These are phyloP conservation scores for Aulostomus chinensis DNA, from an alignment of 2,797 vertebrate genomes.

Conservation along the genomic window DNA sequence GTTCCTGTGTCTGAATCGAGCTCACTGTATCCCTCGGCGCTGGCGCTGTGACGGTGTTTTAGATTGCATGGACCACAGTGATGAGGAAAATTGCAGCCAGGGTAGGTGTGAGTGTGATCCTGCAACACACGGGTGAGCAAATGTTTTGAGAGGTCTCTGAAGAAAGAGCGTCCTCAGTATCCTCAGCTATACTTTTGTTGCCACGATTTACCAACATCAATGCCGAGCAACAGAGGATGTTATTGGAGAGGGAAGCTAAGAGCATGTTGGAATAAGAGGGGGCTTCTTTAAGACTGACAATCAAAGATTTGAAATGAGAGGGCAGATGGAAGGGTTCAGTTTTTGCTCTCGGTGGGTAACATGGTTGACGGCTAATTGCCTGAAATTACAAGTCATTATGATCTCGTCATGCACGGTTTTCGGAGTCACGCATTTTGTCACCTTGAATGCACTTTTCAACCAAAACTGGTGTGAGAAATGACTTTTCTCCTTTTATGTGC, in stretches of 20 bases:
- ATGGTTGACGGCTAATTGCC: too few relatives aligned
- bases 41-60: slow-evolving; percentile 94
- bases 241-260: background rate
- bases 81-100: slow-evolving; percentile 90
- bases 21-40: slow-evolving; percentile 91
- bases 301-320: too few relatives aligned
- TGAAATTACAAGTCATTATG: too few relatives aligned
- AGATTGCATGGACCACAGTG: slow-evolving; percentile 96
- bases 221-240: too few relatives aligned
- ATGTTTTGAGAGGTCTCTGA: too few relatives aligned
- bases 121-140: background rate
- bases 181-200: too few relatives aligned
- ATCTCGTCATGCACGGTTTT: too few relatives aligned
- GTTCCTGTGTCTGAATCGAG: slow-evolving; percentile 94
- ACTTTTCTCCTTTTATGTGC: slow-evolving; percentile 39
- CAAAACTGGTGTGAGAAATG: slow-evolving; percentile 1
- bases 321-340: background rate
- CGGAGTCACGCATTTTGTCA: background rate
- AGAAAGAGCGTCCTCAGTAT: too few relatives aligned
- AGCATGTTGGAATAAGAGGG: too few relatives aligned
- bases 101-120: slow-evolving; percentile 69
- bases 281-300: too few relatives aligned
- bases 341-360: too few relatives aligned
- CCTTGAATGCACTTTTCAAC: slow-evolving; percentile 4
- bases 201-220: too few relatives aligned